Base-by-base conservation (phyloP, 2,888 invertebrate genomes). In the Ichneumon xanthorius region DNA sequence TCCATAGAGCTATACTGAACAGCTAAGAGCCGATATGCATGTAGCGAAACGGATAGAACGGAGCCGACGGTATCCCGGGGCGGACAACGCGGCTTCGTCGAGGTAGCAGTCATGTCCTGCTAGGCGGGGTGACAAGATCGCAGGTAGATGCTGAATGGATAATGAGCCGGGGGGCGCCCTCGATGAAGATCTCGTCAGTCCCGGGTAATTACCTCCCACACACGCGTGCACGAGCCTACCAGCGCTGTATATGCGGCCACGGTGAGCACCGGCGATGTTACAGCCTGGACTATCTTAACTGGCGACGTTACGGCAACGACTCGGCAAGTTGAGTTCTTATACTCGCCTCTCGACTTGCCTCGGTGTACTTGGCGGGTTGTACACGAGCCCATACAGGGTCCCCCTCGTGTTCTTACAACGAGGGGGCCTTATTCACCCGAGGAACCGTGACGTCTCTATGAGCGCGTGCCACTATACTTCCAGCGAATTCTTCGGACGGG, bases 111-210 rank as follows among this genome's bases (percentile, higher is more conserved):
- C 86, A 80, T 83, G 86, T 87, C 73, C 53, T 68, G 80, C 83
- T 87, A 87, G 87, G 85, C 84, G 72, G 85, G 88, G 89, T 89
- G 90, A 91, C 90, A 90, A 90, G 90, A 89, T 89, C 84, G 87
- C 89, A 88, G 87, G 82, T 87, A 90, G 90, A 92, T 92, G 82
- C 88, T 87, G 89, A 88, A 89, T 89, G 89, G 92, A 92, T 92
- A 92, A 92, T 90, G 83, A 89, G 87, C 84, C 87, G 26, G 55
- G 63, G 68, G 63, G 68, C 68, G 45, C 71, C 73, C 75, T 87
- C 88, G 90, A 92, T 90, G 91, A 90, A 90, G 91, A 91, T 92
- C 91, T 91, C 92, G 88, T 91, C 91, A 90, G 90, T 90, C 91
- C 89, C 90, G 87, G 88, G 89, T 92, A 92, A 92, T 92, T 91